These are phyloP conservation scores for Latheticus oryzae DNA, from an alignment of 2,888 invertebrate genomes.

Conservation along the genomic window DNA sequence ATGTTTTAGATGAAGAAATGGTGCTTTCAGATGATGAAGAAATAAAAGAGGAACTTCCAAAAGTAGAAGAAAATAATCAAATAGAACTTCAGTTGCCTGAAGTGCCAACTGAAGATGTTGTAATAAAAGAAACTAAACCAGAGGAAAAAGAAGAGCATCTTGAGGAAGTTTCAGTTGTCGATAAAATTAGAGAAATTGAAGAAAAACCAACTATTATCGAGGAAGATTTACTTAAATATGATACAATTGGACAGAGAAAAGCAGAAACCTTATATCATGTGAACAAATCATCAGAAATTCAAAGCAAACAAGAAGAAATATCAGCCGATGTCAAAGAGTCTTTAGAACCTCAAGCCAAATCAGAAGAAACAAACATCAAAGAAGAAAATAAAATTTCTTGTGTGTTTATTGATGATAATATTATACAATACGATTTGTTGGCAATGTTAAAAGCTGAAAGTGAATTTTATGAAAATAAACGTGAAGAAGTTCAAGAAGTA, in stretches of 20 bases:
- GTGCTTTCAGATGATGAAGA: constrained; percentile 53
- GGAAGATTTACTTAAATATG: constrained; percentile 18
- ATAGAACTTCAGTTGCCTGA: constrained; percentile 12
- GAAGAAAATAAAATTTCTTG: constrained; percentile 22
- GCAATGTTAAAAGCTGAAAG: constrained; percentile 46
- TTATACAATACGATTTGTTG: constrained; percentile 43
- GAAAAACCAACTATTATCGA: background rate
- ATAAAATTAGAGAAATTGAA: background rate
- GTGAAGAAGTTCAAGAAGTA: constrained; percentile 5
- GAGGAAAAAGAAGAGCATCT: background rate
- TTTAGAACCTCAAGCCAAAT: background rate
- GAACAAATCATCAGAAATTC: background rate
- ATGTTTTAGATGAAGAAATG: constrained; percentile 56
- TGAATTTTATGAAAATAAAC: constrained; percentile 37
- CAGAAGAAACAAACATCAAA: constrained; percentile 20
- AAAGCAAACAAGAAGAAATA: too few relatives aligned
- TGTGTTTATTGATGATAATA: constrained; percentile 17
- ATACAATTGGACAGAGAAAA: constrained; percentile 2
- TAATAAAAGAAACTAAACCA: too few relatives aligned
- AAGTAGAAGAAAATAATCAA: constrained; percentile 4
- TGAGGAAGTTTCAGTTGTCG: too few relatives aligned
- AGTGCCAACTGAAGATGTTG: constrained; percentile 23
- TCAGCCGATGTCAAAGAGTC: background rate
- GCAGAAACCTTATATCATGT: constrained; percentile 15
- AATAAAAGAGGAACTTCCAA: constrained; percentile 4